These are phyloP conservation scores for Psittacula derbiana DNA, from an alignment of 2,797 vertebrate genomes.

Conservation along the genomic window DNA sequence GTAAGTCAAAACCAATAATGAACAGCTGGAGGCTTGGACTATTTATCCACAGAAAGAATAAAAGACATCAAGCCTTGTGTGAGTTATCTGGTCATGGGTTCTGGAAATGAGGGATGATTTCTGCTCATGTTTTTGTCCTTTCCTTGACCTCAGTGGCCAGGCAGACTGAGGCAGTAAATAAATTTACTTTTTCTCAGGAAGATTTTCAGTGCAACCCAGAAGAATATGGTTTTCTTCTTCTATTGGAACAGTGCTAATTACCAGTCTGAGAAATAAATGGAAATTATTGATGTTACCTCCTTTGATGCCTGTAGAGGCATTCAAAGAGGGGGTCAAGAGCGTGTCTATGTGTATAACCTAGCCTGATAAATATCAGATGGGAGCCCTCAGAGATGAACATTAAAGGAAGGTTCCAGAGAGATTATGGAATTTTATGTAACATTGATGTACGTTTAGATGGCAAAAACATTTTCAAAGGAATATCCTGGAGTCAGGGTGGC, in stretches of 20 bases:
- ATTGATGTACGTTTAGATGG: neutral
- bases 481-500: neutral
- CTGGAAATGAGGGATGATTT: neutral
- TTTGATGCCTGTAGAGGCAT: neutral
- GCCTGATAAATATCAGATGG: neutral
- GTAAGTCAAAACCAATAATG: neutral
- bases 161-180: neutral
- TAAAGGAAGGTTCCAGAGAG: neutral
- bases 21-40: neutral
- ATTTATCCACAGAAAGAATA: neutral
- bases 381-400: neutral
- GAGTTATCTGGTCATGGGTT: neutral
- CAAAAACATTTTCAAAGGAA: neutral
- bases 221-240: neutral
- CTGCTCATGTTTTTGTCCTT: neutral
- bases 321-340: neutral
- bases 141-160: neutral
- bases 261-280: neutral
- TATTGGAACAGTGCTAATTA: neutral
- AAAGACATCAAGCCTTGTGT: neutral
- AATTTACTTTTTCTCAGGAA: neutral
- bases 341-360: fast-evolving
- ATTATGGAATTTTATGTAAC: neutral
- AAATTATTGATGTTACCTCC: neutral
- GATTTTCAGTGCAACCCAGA: neutral